Evolutionary conservation across 2,797 vertebrate species (phyloP), one percentile per base, ranked within the genome.

Genomic region (Urosaurus nigricauda): DNA sequence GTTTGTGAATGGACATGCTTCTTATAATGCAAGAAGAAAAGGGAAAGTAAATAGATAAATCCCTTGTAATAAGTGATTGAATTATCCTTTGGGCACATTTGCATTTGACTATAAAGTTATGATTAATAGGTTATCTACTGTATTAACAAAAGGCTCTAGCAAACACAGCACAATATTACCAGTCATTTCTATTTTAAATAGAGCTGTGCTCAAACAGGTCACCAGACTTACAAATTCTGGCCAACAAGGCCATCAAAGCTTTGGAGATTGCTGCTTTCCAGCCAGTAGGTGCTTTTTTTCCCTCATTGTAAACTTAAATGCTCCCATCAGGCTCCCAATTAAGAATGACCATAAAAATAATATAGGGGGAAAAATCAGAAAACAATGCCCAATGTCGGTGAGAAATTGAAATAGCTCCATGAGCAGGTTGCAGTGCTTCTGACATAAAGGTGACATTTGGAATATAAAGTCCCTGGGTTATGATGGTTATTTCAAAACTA

Each of bases 161-260:
- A 83, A 92, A 80, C 85, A 56, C 70, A 71, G 53, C 79, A 81
- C 84, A 65, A 63, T 92, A 29, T 14, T 0, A 26, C 92, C 90
- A 95, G 92, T 88, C 83, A 58, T 87, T 95, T 94, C 86, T 79
- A 60, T 74, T 95, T 92, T 91, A 73, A 95, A 94, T 91, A 86
- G 84, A 92, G 92, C 91, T 56, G 70, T 16, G 70, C 58, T 68
- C 81, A 53, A 51, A 86, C 84, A 74, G 83, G 85, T 93, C 60
- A 91, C 92, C 87, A 89, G 91, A 90, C 91, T 80, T 92, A 88
- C 91, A 73, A 13, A 81, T 26, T 93, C 88, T 88, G 86, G 91
- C 94, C 93, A 95, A 93, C 78, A 95, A 96, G 90, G 91, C 94
- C 91, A 95, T 92, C 95, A 96, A 88, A 79, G 79, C 77, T 17